These are phyloP conservation scores for Apus apus DNA, from an alignment of 2,113 vertebrate genomes.

Conservation along the genomic window DNA sequence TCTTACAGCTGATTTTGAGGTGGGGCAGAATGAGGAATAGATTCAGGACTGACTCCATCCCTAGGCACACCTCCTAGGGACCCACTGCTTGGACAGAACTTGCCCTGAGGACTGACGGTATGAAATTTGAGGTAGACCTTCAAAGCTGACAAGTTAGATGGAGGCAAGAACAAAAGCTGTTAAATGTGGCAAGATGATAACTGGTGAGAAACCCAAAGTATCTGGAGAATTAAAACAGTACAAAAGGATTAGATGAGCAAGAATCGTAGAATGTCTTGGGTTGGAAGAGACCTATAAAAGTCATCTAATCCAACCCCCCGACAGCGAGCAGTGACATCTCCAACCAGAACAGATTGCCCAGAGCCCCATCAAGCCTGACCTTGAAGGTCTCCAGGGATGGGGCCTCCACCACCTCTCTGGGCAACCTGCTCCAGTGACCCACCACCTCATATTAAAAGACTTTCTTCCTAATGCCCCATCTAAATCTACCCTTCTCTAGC, in stretches of 20 bases:
- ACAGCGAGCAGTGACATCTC: too few relatives aligned
- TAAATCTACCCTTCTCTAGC: too few relatives aligned
- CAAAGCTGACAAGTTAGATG: neutral
- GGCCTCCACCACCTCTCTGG: too few relatives aligned
- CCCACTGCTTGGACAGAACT: rapidly evolving
- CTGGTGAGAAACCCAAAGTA: neutral
- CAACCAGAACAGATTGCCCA: too few relatives aligned
- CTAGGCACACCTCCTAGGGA: neutral
- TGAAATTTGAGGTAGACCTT: neutral
- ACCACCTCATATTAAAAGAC: too few relatives aligned
- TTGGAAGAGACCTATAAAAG: too few relatives aligned
- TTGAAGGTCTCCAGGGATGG: too few relatives aligned
- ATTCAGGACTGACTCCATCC: neutral
- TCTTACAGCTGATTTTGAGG: neutral
- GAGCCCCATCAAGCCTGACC: too few relatives aligned
- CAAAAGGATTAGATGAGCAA: neutral
- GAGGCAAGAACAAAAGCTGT: neutral
- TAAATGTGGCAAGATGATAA: neutral
- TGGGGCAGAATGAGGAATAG: neutral
- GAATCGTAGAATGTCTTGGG: too few relatives aligned
- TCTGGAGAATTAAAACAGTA: neutral
- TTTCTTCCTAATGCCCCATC: too few relatives aligned
- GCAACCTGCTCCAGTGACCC: too few relatives aligned
- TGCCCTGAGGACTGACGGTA: neutral
- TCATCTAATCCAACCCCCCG: too few relatives aligned